A percentile compares a stretch with the other conserved stretches of the same genome.
phyloP scores from a whole-genome alignment of 2,888 invertebrate species.

The Thecocarcelia acutangulata region DNA sequence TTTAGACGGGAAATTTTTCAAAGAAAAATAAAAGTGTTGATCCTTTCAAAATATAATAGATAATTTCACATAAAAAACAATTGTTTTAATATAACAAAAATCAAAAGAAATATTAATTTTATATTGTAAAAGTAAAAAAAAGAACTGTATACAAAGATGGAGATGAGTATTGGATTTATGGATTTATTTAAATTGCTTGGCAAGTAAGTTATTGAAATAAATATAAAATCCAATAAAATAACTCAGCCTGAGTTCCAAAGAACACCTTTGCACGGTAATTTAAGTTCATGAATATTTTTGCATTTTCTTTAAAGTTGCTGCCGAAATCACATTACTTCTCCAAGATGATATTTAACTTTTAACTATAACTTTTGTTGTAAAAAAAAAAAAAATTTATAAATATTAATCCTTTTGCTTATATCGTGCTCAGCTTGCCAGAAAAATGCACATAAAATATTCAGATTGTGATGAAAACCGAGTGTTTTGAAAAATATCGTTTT shows the following conservation, averaged over 20 bases:
- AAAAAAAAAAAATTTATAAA: too few species aligned
- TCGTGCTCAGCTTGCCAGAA: too few species aligned
- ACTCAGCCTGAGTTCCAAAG: neutral
- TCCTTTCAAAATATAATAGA: neutral
- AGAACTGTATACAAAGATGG: slow-evolving; percentile 26
- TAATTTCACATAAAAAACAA: neutral
- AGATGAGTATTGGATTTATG: slow-evolving; percentile 33
- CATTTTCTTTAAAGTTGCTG: too few species aligned
- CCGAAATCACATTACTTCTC: too few species aligned
- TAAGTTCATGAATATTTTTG: too few species aligned
- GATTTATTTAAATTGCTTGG: slow-evolving; percentile 54
- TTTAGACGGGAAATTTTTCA: neutral
- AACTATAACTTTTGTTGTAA: too few species aligned
- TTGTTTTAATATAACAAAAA: neutral
- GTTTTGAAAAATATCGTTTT: too few species aligned
- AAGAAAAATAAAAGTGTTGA: neutral
- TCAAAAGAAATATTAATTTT: neutral
- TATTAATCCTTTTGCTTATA: too few species aligned
- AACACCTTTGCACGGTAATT: too few species aligned
- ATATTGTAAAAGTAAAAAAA: neutral
- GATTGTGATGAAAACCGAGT: too few species aligned
- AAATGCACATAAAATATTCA: too few species aligned
- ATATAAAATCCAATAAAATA: neutral
- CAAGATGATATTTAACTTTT: too few species aligned
- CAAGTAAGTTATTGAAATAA: slow-evolving; percentile 53